Evolutionary conservation across 37 sponge, comb jelly and placozoan genomes (phyloP).

Genomic region (Geodia barretti): DNA sequence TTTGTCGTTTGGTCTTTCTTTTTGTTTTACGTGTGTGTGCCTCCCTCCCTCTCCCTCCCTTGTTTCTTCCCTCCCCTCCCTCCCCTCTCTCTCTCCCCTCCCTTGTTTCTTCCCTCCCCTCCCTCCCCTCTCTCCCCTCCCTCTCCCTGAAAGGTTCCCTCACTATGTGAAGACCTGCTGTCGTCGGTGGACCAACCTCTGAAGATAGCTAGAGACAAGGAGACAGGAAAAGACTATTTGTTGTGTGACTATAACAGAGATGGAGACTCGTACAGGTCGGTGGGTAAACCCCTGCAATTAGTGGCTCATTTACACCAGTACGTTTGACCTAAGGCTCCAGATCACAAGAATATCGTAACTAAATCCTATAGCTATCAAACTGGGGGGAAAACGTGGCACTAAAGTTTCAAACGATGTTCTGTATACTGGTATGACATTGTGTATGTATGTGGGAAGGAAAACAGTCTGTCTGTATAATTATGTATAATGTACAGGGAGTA

Average conservation of each 20-base stretch:
- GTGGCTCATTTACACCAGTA: too few species aligned
- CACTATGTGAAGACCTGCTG: conserved; percentile 92
- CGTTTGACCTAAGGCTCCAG: too few species aligned
- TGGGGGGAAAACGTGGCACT: too few species aligned
- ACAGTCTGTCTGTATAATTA: too few species aligned
- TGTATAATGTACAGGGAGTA: background rate
- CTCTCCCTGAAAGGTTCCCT: conserved; percentile 70
- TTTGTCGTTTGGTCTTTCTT: too few species aligned
- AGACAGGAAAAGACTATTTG: conserved; percentile 92
- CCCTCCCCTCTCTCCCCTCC: background rate
- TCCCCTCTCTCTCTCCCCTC: background rate
- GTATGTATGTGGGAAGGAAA: too few species aligned
- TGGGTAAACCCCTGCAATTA: background rate
- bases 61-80: background rate
- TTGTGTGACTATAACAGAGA: conserved; percentile 99
- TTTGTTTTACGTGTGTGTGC: too few species aligned
- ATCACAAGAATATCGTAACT: too few species aligned
- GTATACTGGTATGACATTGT: too few species aligned
- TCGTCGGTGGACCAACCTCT: conserved; percentile 97
- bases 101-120: background rate
- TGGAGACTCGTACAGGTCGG: conserved; percentile 95
- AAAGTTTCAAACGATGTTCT: too few species aligned
- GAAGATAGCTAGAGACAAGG: conserved; percentile 86
- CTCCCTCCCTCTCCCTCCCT: too few species aligned
- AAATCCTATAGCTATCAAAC: too few species aligned